Base-by-base conservation (phyloP, 37 sponge, comb jelly and placozoan species). In the Corticium candelabrum region DNA sequence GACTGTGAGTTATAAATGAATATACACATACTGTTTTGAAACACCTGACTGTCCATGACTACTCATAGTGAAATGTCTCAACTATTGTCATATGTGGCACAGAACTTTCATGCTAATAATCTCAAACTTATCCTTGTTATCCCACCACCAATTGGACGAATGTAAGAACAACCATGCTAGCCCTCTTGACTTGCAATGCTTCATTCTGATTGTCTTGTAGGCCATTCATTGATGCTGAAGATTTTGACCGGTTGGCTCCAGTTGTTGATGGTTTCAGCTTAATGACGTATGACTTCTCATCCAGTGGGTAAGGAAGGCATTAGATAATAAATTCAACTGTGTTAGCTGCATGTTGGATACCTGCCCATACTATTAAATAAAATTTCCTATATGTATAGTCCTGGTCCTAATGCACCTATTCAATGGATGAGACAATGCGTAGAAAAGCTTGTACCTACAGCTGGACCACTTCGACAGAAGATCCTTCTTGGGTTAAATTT, bases 201-300 rank as follows among this genome's bases (percentile, higher is more conserved):
- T 82, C 5, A 82, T 32, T 4, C 4, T 29, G 34, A 73, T 3
- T 32, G 21, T 30, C 31, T 62, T 27, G 32, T 1, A n/a, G n/a
- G n/a, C n/a, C n/a, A n/a, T n/a, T 89, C 73, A 93, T 96, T 87
- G 91, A 82, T 67, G 68, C 80, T 5, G 50, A 81, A 29, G 97
- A 96, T 41, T 96, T 93, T 41, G 40, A 86, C 37, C 81, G 56
- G 62, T 81, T 96, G 15, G 79, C 78, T 0, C 83, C 84, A 33
- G 71, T 86, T 76, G 89, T 96, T 3, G 96, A 95, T 85, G 83
- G 72, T 1, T 95, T 99, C 77, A 88, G 91, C 71, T 78, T 95
- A 40, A 99, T 92, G 91, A 92, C 99, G 36, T 99, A 99, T 74
- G 99, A 99, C 82, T 95, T 85, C 67, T 85, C 93, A 3, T 70